Evolutionary conservation across 1,140 invertebrate genomes (phyloP).

Genomic region (Zaprionus gabonicus): DNA sequence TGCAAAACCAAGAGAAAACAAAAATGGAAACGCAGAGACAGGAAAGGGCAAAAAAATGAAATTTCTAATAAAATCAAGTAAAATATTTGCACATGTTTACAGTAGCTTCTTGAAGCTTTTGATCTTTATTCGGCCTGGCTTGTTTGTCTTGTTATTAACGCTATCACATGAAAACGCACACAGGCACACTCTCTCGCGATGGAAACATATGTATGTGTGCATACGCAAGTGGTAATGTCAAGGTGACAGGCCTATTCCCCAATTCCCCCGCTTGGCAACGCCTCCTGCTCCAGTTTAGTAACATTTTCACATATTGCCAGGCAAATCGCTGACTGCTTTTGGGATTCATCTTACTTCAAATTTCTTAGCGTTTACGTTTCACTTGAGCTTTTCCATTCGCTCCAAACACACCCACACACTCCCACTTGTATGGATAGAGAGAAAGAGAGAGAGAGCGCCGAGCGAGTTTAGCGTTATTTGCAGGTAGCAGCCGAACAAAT

Average conservation of each 20-base stretch:
- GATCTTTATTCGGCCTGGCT: conserved; percentile 66
- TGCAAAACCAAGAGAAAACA: conserved; percentile 49
- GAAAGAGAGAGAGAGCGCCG: conserved; percentile 3
- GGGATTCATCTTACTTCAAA: conserved; percentile 39
- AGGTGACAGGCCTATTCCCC: conserved; percentile 72
- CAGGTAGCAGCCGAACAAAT: conserved; percentile 73
- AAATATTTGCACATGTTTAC: conserved; percentile 79
- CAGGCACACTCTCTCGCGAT: background rate
- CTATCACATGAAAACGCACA: conserved; percentile 37
- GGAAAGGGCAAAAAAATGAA: conserved; percentile 36
- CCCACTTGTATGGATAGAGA: no score
- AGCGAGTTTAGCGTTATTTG: conserved; percentile 57
- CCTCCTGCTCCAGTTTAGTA: conserved; percentile 21
- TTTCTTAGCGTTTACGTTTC: conserved; percentile 56
- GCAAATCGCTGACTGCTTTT: conserved; percentile 47
- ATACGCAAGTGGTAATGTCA: conserved; percentile 38
- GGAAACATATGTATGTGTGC: background rate
- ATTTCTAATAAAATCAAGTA: conserved; percentile 73
- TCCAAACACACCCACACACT: conserved; percentile 2
- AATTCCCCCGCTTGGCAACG: conserved; percentile 27
- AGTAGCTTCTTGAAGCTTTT: conserved; percentile 69
- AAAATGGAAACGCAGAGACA: conserved; percentile 23
- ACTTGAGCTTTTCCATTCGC: conserved; percentile 59
- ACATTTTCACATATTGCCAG: conserved; percentile 61
- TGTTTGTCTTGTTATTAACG: conserved; percentile 76